These are phyloP conservation scores for Latrodectus hesperus DNA, from an alignment of 2,888 invertebrate genomes.

Conservation along the genomic window DNA sequence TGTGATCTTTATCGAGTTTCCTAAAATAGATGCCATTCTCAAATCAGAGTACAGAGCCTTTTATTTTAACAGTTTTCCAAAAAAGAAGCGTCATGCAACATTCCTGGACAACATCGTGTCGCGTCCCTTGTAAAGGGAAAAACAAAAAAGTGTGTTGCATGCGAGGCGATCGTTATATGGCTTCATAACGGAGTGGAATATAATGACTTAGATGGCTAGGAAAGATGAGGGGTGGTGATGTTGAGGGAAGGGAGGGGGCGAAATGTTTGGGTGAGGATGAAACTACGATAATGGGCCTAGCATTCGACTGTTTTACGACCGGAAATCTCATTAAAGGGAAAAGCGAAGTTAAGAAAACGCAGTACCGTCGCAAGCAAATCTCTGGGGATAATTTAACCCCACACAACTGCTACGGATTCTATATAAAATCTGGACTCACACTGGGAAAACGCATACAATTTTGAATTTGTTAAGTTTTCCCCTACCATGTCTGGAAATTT, in stretches of 20 bases:
- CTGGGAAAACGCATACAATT: slow-evolving; percentile 16
- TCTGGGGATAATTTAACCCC: background rate
- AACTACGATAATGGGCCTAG: slow-evolving; percentile 33
- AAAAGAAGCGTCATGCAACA: background rate
- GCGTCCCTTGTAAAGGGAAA: background rate
- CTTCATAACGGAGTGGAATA: slow-evolving; percentile 28
- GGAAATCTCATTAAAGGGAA: slow-evolving; percentile 55
- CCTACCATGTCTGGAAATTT: too few relatives aligned
- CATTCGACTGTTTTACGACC: slow-evolving; percentile 56
- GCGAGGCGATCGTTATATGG: slow-evolving; percentile 11
- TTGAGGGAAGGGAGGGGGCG: background rate
- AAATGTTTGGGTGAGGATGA: slow-evolving; percentile 16
- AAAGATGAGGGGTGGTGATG: slow-evolving; percentile 18
- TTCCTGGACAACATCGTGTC: background rate
- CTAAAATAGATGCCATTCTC: background rate
- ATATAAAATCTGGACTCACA: slow-evolving; percentile 20
- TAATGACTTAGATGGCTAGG: background rate
- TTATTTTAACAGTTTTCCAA: background rate
- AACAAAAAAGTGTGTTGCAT: background rate
- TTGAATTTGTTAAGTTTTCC: slow-evolving; percentile 1
- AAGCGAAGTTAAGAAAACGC: background rate
- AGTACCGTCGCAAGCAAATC: background rate
- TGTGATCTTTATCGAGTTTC: too few relatives aligned
- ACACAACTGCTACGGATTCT: background rate
- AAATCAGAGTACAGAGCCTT: background rate